These are phyloP conservation scores for Asarcornis scutulata DNA, from an alignment of 2,113 vertebrate genomes.

Conservation along the genomic window DNA sequence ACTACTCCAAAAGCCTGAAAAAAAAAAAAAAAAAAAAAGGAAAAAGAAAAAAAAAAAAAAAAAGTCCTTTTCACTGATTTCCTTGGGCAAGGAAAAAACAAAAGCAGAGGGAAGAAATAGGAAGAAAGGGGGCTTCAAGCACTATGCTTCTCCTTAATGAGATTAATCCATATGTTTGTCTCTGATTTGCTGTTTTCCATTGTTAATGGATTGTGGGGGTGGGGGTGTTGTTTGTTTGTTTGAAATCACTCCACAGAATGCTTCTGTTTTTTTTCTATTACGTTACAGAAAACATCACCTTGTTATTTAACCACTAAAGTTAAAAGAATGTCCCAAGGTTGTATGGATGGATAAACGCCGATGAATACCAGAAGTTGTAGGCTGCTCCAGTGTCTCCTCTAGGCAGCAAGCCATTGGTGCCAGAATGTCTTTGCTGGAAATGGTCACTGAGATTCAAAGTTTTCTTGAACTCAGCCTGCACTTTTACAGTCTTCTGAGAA, in stretches of 20 bases:
- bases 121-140: neutral
- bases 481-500: neutral
- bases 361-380: neutral
- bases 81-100: neutral
- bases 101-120: neutral
- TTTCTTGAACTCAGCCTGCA: neutral
- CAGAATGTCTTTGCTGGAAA: neutral
- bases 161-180: conserved; percentile 13
- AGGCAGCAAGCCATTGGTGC: neutral
- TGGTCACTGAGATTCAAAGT: neutral
- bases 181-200: neutral
- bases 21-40: neutral
- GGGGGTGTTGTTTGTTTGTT: accelerated
- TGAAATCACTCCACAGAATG: neutral
- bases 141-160: neutral
- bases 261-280: neutral
- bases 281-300: neutral
- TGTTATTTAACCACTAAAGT: neutral
- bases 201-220: neutral
- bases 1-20: neutral
- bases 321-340: neutral
- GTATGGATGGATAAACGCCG: neutral
- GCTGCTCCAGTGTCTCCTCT: neutral
- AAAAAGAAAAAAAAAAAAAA: neutral
- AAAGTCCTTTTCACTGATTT: neutral